phyloP scores from a whole-genome alignment of 2,113 vertebrate genomes.

The Macaca nemestrina region DNA sequence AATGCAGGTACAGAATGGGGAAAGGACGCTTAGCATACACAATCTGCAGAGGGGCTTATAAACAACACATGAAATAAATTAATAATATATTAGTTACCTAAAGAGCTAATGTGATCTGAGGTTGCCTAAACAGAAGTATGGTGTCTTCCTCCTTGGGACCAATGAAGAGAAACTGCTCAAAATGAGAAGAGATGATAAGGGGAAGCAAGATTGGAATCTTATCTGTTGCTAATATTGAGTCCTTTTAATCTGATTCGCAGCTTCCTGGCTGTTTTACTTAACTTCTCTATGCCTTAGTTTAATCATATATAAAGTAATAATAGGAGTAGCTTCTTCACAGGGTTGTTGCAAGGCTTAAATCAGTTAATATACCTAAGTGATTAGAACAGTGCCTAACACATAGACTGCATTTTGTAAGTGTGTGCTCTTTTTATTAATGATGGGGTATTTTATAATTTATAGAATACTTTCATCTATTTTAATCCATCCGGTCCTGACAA shows the following conservation, averaged over 20 bases:
- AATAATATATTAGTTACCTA: not conserved
- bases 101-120: not conserved
- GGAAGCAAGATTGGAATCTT: not conserved
- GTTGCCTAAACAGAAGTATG: not conserved
- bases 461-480: not conserved
- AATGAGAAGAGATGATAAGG: not conserved
- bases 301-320: not conserved
- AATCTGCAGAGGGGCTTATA: not conserved
- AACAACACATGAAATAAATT: not conserved
- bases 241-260: not conserved
- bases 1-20: not conserved
- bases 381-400: not conserved
- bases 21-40: not conserved
- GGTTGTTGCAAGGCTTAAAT: not conserved
- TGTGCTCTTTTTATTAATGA: not conserved
- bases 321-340: not conserved
- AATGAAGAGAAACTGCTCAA: not conserved
- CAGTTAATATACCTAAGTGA: not conserved
- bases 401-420: not conserved
- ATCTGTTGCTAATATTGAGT: not conserved
- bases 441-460: not conserved
- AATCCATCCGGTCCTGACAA: not conserved
- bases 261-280: not conserved
- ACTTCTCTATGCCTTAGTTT: not conserved
- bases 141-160: not conserved